Base-by-base conservation (phyloP, 2,888 invertebrate species). In the Globia sparganii region DNA sequence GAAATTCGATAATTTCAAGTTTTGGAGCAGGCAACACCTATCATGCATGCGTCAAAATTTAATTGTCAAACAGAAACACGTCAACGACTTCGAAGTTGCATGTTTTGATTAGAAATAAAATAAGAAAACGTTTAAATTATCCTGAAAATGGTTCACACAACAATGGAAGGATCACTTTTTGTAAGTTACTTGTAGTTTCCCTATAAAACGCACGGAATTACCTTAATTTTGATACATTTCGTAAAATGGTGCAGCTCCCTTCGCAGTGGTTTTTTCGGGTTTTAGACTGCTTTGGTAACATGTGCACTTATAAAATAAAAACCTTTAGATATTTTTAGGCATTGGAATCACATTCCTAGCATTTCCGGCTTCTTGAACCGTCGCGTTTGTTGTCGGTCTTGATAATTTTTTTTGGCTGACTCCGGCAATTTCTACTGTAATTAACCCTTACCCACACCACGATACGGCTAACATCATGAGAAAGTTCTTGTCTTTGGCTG, bases 121-220 rank as follows among this genome's bases (percentile, higher is more conserved):
- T 25, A 43, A 34, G 56, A 76, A 74, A 68, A 71, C 61, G 46
- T 65, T 78, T 76, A 77, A 75, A 72, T 64, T 58, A 40, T 59
- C 49, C 34, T n/a, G 72, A 91, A 87, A 91, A 96, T 96, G 96
- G 95, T 95, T 34, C 90, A 95, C 80, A 95, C 93, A 46, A 92
- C 94, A 31, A 94, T 96, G 94, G 96, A 96, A 82, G 95, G 96
- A 62, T 89, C 96, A 18, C 88, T 96, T 56, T 96, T 96, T 89
- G 96, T 96, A 93, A 94, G 96, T 94, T 75, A 25, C 13, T 18
- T 64, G 0, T 11, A 37, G 25, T 34, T 59, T 28, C 8, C 1
- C 2, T 49, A 49, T 56, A 1, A 25, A 21, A 46, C 1, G 0
- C 37, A 18, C 21, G 6, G 70, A 74, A 46, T 69, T 73, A 78